Conservation (phyloP, 2,888 invertebrate genomes). For the Pristionchus maxplancki region DNA sequence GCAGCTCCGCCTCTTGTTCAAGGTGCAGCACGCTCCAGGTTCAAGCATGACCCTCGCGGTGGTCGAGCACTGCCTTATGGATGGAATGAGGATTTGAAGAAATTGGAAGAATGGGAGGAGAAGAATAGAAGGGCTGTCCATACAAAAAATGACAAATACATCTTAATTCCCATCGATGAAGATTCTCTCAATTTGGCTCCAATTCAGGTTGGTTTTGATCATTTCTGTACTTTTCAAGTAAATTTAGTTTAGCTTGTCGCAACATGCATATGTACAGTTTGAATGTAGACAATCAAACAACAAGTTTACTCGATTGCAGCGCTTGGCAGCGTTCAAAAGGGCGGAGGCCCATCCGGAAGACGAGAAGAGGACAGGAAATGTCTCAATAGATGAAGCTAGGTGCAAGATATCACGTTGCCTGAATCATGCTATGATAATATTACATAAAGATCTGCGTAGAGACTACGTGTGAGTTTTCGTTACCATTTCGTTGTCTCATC, state of each 20-base stretch:
- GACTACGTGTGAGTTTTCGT: too few species aligned
- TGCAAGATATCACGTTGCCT: neutral
- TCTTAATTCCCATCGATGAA: neutral
- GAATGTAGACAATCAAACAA: too few species aligned
- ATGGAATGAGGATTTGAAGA: neutral
- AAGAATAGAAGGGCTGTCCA: neutral
- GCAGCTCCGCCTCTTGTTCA: neutral
- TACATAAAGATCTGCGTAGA: neutral
- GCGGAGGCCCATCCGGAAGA: neutral
- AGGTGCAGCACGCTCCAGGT: neutral
- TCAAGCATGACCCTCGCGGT: neutral
- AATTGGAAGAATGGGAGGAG: neutral
- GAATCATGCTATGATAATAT: neutral
- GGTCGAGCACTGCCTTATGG: neutral
- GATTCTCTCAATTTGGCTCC: neutral
- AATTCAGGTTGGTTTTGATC: neutral
- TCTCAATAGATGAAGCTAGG: neutral
- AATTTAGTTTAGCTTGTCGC: too few species aligned
- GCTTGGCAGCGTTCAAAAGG: neutral
- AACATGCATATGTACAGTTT: too few species aligned
- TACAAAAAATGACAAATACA: neutral
- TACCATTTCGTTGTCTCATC: too few species aligned
- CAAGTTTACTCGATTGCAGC: neutral
- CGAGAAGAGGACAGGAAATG: neutral
- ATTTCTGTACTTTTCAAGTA: neutral